These are phyloP conservation scores for Pomacea maculata DNA, from an alignment of 1,140 invertebrate genomes.

Conservation along the genomic window DNA sequence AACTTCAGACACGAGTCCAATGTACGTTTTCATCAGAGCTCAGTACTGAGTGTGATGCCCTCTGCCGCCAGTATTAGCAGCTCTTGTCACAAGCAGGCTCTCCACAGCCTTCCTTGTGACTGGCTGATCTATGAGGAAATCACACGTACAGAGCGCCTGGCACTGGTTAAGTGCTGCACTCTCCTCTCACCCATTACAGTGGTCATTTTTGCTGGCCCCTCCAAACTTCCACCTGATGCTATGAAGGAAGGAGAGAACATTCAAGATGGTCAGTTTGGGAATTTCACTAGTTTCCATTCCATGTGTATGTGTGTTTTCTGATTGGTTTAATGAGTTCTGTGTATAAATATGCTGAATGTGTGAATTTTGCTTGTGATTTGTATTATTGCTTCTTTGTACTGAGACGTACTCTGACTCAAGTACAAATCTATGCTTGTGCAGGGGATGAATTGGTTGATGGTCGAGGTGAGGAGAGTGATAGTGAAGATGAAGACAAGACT, in stretches of 20 bases:
- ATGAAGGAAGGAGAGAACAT: conserved; percentile 62
- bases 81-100: conserved; percentile 63
- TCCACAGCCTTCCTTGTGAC: conserved; percentile 74
- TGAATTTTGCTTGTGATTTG: too few relatives aligned
- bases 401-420: too few relatives aligned
- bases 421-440: background rate
- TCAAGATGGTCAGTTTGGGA: conserved; percentile 18
- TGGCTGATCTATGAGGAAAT: conserved; percentile 90
- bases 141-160: conserved; percentile 68
- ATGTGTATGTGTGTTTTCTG: too few relatives aligned
- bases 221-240: conserved; percentile 73
- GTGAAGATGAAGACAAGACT: conserved; percentile 73
- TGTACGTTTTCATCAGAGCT: conserved; percentile 79
- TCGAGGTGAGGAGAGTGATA: conserved; percentile 69
- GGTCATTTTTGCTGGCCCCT: conserved; percentile 80
- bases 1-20: conserved; percentile 75
- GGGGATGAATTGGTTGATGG: conserved; percentile 15
- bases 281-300: background rate
- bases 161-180: conserved; percentile 76
- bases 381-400: too few relatives aligned
- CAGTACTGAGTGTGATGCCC: conserved; percentile 71
- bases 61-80: conserved; percentile 26
- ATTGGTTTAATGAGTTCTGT: too few relatives aligned
- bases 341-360: too few relatives aligned
- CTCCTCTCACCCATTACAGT: conserved; percentile 82